Conservation (phyloP, 2,797 vertebrate genomes). For the Anguilla obscura region DNA sequence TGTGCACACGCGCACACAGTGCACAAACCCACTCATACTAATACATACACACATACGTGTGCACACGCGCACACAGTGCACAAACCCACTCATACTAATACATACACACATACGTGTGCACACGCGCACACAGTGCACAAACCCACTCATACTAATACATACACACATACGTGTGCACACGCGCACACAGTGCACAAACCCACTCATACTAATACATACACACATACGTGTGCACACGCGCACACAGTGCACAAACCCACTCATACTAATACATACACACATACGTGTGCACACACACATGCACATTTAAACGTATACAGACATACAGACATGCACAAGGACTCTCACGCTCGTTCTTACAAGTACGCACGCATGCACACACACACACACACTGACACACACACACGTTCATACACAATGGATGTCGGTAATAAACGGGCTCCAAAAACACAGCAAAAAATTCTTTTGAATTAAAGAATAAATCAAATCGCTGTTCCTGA, state of each 20-base stretch:
- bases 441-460: too few relatives aligned
- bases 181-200: neutral
- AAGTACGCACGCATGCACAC: neutral
- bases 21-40: neutral
- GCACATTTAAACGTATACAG: too few relatives aligned
- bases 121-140: too few relatives aligned
- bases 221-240: too few relatives aligned
- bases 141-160: too few relatives aligned
- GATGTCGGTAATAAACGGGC: neutral
- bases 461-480: neutral
- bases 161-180: neutral
- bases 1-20: neutral
- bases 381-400: neutral
- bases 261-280: neutral
- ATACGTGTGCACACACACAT: slow-evolving; percentile 14
- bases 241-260: neutral
- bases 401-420: neutral
- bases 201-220: too few relatives aligned
- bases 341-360: too few relatives aligned
- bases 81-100: too few relatives aligned
- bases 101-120: too few relatives aligned
- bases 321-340: too few relatives aligned
- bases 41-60: too few relatives aligned
- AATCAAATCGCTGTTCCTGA: neutral
- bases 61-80: too few relatives aligned